phyloP scores from a whole-genome alignment of 2,113 vertebrate genomes.

The Miniopterus natalensis region DNA sequence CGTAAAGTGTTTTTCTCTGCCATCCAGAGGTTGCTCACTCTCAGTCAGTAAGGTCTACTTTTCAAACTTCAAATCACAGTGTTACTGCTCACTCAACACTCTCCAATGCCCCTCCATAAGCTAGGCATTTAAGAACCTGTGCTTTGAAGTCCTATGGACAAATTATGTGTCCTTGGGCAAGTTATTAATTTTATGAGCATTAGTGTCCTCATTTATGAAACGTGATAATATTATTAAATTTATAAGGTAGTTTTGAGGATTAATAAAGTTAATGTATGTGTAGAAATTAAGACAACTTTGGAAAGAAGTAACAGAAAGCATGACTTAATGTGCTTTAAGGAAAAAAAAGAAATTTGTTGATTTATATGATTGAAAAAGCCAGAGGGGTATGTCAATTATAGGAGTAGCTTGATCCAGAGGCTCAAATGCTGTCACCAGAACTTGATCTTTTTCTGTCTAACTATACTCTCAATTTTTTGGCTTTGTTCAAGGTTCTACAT shows the following conservation, averaged over 20 bases:
- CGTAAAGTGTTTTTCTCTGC: too few species aligned
- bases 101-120: background rate
- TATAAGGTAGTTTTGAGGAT: background rate
- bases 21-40: background rate
- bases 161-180: background rate
- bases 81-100: too few species aligned
- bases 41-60: background rate
- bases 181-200: background rate
- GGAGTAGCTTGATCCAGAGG: background rate
- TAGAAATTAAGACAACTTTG: background rate
- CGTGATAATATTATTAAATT: constrained; percentile 5
- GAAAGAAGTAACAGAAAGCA: background rate
- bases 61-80: background rate
- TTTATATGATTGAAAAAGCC: background rate
- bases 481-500: background rate
- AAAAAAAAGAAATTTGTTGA: background rate
- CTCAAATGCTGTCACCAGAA: background rate
- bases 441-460: background rate
- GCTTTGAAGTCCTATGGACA: background rate
- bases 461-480: background rate
- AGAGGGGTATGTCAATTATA: background rate
- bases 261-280: background rate
- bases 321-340: background rate
- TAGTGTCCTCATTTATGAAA: constrained; percentile 25
- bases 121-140: background rate